Percentiles rank a stretch among this genome's conserved stretches.
Evolutionary conservation across 2,113 vertebrate genomes (phyloP).

Genomic region (Oryctolagus cuniculus): DNA sequence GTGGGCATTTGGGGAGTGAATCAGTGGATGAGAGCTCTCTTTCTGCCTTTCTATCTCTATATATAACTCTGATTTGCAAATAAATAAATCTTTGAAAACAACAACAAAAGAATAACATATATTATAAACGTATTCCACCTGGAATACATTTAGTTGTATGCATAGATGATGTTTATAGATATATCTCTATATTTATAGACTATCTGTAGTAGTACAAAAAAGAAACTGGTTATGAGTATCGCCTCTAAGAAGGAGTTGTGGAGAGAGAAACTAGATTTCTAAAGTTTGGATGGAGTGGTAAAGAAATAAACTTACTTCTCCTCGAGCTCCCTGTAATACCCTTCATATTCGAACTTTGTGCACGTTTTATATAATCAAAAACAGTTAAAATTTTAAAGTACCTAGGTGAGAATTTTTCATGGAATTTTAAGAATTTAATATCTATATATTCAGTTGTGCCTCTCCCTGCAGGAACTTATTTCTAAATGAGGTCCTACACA

Average conservation of each 20-base stretch:
- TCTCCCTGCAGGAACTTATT: conserved; percentile 53
- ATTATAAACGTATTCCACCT: neutral
- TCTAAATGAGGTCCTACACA: conserved; percentile 52
- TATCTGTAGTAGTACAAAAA: neutral
- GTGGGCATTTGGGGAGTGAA: too few relatives aligned
- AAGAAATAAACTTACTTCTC: conserved; percentile 34
- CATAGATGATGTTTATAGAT: neutral
- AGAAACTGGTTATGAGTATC: neutral
- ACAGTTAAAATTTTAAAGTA: conserved; percentile 56
- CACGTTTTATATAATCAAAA: conserved; percentile 61
- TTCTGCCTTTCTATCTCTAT: too few relatives aligned
- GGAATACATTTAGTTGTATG: neutral
- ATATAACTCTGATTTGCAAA: too few relatives aligned
- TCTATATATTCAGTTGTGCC: conserved; percentile 10
- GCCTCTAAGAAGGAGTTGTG: neutral
- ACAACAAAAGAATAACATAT: neutral
- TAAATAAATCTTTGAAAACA: too few relatives aligned
- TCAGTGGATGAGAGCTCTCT: too few relatives aligned
- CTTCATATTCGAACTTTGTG: conserved; percentile 40
- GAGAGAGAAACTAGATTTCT: neutral
- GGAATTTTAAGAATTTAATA: conserved; percentile 58
- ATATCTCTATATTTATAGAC: neutral
- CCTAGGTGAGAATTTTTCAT: conserved; percentile 36
- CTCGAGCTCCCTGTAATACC: neutral
- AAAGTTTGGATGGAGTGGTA: neutral